A percentile compares a stretch with the other conserved stretches of the same genome.
Conservation (phyloP, 2,888 invertebrate genomes). For the Allolobophora icterica region DNA sequence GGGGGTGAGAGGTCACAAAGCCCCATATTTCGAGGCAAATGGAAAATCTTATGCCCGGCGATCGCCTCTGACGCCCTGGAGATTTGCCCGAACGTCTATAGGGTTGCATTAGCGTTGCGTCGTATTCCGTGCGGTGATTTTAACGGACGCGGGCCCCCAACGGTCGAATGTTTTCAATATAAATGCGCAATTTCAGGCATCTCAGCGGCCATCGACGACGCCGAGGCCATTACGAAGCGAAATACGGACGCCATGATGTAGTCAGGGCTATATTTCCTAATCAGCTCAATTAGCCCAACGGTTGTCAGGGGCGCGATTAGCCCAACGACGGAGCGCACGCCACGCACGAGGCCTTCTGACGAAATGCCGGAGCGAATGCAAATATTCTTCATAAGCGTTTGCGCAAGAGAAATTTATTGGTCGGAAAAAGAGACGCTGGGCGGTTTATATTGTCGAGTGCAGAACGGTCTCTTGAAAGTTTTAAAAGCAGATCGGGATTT, state of each 20-base stretch:
- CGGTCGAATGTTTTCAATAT: constrained; percentile 14
- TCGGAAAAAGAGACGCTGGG: no score
- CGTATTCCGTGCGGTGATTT: background rate
- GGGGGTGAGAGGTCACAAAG: no score
- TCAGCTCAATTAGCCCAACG: constrained; percentile 21
- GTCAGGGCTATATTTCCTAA: constrained; percentile 8
- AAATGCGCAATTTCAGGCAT: constrained; percentile 13
- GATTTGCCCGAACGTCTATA: background rate
- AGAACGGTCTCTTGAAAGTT: no score
- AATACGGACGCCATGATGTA: background rate
- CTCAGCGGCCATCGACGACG: background rate
- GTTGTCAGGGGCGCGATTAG: constrained; percentile 26
- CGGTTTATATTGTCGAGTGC: no score
- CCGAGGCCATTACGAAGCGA: no score
- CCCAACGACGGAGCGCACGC: background rate
- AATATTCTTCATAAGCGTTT: constrained; percentile 13
- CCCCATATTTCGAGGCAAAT: no score
- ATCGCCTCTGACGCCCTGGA: background rate
- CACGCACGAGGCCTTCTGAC: background rate
- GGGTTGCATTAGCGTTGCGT: background rate
- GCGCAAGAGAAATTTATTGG: background rate
- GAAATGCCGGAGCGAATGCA: background rate
- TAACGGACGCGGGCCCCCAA: background rate
- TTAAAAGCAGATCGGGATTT: no score
- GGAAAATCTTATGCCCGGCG: background rate